Evolutionary conservation across 2,888 invertebrate genomes (phyloP).

Genomic region (Ditylenchus weischeri): DNA sequence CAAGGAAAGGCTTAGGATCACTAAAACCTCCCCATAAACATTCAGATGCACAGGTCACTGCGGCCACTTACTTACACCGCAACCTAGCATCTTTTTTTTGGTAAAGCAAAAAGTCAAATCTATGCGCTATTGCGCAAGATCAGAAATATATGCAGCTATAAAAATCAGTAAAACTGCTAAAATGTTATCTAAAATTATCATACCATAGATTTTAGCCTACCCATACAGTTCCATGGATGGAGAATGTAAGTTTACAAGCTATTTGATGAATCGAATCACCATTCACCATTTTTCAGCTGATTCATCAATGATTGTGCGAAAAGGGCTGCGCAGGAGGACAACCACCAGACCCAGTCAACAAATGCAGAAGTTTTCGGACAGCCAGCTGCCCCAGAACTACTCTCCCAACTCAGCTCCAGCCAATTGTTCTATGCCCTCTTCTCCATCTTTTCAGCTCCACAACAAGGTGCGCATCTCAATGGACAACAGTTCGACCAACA

Average conservation of each 20-base stretch:
- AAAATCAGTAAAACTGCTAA: too few relatives aligned
- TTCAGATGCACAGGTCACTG: too few relatives aligned
- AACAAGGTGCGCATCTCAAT: background rate
- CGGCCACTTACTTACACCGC: too few relatives aligned
- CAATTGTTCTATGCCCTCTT: constrained; percentile 15
- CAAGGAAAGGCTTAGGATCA: too few relatives aligned
- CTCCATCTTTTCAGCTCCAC: constrained; percentile 16
- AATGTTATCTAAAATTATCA: too few relatives aligned
- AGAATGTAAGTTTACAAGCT: constrained; percentile 17
- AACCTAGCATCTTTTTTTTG: too few relatives aligned
- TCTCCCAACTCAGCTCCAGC: constrained; percentile 4
- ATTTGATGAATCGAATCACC: background rate
- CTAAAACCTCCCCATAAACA: too few relatives aligned
- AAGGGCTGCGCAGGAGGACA: constrained; percentile 8
- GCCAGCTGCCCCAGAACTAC: background rate
- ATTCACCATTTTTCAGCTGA: background rate
- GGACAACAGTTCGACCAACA: background rate
- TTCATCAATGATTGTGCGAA: constrained; percentile 24
- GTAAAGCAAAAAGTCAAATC: too few relatives aligned
- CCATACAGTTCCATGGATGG: constrained; percentile 38
- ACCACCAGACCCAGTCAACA: background rate
- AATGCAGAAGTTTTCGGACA: background rate
- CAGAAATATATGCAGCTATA: too few relatives aligned
- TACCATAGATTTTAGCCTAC: constrained; percentile 19
- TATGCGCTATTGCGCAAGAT: too few relatives aligned